phyloP scores from a whole-genome alignment of 2,113 vertebrate genomes.

The Callaeas wilsoni region DNA sequence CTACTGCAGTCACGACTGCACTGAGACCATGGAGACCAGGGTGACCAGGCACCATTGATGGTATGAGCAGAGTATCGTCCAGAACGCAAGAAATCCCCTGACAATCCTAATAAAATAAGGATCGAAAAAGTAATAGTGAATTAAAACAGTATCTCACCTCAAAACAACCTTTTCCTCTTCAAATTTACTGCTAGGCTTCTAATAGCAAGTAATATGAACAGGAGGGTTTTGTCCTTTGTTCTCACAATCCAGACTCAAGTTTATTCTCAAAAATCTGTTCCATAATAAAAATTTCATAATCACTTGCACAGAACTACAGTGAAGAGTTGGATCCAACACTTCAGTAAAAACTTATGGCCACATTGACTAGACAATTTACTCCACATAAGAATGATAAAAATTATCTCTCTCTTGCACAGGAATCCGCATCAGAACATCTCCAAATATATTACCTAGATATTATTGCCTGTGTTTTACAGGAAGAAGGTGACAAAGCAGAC shows the following conservation, averaged over 20 bases:
- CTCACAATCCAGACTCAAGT: neutral
- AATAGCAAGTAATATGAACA: neutral
- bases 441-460: neutral
- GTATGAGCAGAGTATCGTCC: slow-evolving; percentile 85
- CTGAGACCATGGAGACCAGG: slow-evolving; percentile 92
- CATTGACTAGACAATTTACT: neutral
- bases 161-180: neutral
- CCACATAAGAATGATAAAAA: neutral
- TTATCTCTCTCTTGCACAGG: neutral
- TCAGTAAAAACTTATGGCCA: neutral
- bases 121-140: neutral
- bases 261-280: neutral
- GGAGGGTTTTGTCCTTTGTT: neutral
- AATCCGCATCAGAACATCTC: neutral
- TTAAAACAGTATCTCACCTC: neutral
- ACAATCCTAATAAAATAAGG: slow-evolving; percentile 50
- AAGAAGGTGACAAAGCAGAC: neutral
- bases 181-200: neutral
- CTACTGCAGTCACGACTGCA: slow-evolving; percentile 94
- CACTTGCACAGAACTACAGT: neutral
- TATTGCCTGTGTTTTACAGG: neutral
- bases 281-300: neutral
- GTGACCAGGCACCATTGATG: slow-evolving; percentile 89
- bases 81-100: slow-evolving; percentile 86
- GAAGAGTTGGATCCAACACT: neutral